These are phyloP conservation scores for Drosophila pallidifrons DNA, from an alignment of 1,140 invertebrate genomes.

Conservation along the genomic window DNA sequence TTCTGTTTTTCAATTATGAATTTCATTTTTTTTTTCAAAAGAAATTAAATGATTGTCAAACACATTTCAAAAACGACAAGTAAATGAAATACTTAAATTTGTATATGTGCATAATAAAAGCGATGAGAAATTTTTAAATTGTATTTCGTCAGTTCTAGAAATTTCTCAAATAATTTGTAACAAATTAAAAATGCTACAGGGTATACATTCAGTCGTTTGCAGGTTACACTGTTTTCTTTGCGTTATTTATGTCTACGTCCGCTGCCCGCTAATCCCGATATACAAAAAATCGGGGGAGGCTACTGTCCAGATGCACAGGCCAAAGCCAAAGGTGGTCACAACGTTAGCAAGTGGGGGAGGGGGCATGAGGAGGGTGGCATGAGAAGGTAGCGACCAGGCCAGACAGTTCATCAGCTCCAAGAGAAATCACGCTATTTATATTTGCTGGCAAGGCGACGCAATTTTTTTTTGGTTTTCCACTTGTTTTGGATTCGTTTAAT, in stretches of 20 bases:
- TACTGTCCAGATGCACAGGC: conserved; percentile 11
- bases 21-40: too few species aligned
- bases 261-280: conserved; percentile 29
- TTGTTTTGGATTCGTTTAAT: conserved; percentile 49
- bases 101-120: too few species aligned
- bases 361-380: not conserved
- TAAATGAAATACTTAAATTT: too few species aligned
- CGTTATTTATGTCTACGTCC: conserved; percentile 25
- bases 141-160: not conserved
- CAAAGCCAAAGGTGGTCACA: conserved; percentile 18
- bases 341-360: not conserved
- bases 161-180: not conserved
- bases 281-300: conserved; percentile 13
- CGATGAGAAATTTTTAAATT: too few species aligned
- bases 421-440: conserved; percentile 51
- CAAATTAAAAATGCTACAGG: conserved; percentile 10
- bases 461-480: conserved; percentile 53
- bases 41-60: too few species aligned
- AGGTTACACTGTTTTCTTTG: not conserved
- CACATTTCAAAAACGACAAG: too few species aligned
- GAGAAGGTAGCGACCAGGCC: conserved; percentile 13
- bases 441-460: conserved; percentile 51
- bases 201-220: not conserved
- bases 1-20: not conserved
- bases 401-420: conserved; percentile 61